Evolutionary conservation across 2,113 vertebrate genomes (phyloP), one percentile per base, ranked within the genome.

Genomic region (Buteo buteo): DNA sequence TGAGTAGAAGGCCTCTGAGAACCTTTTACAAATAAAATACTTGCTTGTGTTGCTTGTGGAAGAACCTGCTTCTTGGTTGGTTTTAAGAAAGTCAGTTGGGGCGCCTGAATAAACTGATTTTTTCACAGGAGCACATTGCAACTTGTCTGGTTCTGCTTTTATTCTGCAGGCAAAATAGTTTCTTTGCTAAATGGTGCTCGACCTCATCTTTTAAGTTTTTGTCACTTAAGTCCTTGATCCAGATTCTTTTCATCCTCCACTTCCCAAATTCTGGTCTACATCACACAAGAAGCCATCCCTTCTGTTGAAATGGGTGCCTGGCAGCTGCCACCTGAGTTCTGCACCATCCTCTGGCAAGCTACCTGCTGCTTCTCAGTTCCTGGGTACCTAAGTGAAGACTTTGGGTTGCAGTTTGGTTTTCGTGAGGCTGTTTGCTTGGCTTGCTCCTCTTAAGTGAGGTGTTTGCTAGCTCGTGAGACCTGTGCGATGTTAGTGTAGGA

Each of bases 91-190:
- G 49, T 76, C 28, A 25, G 14, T 72, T 77, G 76, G 32, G 84
- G 49, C 11, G 34, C 94, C 96, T 93, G 79, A 86, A 87, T 94
- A 91, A 94, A 88, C 77, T 81, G 47, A 92, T 66, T 72, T 88
- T 92, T 61, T 88, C 16, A 86, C 29, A 85, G 58, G 66, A 95
- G 79, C 78, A 31, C 25, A 82, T 85, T 97, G 82, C 87, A 94
- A 77, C 97, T 97, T 97, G 94, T 96, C 82, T 95, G 73, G 91
- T 76, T 97, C 83, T 92, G 71, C 82, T 91, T 93, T 88, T 55
- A 55, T 95, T 94, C 81, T 94, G 59, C 87, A 85, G 89, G 82
- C 89, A 93, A 91, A 95, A 92, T 88, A 66, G 28, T 94, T 74
- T 76, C 65, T 79, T 74, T 12, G 12, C 55, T 94, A 89, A 92